phyloP scores from a whole-genome alignment of 1,140 invertebrate genomes.

The Acromyrmex heyeri region DNA sequence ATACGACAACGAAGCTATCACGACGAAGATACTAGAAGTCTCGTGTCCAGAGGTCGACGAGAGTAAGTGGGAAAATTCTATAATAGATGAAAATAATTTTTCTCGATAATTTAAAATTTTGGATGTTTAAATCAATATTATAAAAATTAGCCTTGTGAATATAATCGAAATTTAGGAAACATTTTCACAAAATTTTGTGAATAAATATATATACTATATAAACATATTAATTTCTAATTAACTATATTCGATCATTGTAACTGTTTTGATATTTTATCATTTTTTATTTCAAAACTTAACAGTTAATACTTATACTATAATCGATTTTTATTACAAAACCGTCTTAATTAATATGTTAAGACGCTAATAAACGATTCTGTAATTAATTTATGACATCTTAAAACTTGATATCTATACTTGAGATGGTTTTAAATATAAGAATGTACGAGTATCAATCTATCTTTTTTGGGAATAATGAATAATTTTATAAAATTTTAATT shows the following conservation, averaged over 20 bases:
- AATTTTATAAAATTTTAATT: conserved; percentile 5
- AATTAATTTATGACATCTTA: too few relatives aligned
- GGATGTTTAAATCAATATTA: neutral
- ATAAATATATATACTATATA: neutral
- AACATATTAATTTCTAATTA: neutral
- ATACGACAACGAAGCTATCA: conserved; percentile 77
- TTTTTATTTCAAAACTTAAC: too few relatives aligned
- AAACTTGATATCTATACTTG: too few relatives aligned
- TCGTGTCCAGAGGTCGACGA: conserved; percentile 74
- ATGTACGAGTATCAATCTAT: too few relatives aligned
- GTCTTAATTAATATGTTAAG: too few relatives aligned
- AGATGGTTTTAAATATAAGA: too few relatives aligned
- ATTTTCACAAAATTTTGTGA: neutral
- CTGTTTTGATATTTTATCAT: too few relatives aligned
- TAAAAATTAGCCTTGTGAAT: neutral
- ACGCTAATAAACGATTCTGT: too few relatives aligned
- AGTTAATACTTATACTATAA: too few relatives aligned
- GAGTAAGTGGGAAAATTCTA: conserved; percentile 73
- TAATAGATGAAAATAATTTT: neutral
- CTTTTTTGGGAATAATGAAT: neutral
- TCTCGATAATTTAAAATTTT: neutral
- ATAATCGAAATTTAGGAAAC: neutral
- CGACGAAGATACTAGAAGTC: conserved; percentile 79
- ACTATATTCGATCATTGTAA: too few relatives aligned
- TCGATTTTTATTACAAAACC: too few relatives aligned